Evolutionary conservation across 2,113 vertebrate species (phyloP).

Genomic region (Oncorhynchus kisutch): DNA sequence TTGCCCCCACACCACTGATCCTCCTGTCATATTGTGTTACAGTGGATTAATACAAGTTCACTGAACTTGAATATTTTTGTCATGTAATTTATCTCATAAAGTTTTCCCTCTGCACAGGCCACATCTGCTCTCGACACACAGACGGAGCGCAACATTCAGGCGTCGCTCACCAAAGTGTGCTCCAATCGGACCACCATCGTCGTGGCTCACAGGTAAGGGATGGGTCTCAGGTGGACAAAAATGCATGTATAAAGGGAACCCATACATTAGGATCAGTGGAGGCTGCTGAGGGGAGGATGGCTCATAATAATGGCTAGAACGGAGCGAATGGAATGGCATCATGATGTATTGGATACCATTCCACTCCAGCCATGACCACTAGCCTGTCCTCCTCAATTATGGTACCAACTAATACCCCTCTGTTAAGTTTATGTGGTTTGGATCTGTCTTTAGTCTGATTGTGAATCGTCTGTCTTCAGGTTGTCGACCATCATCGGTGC

Average conservation of each 20-base stretch:
- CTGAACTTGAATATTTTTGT: neutral
- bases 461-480: conserved; percentile 59
- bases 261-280: neutral
- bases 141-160: conserved; percentile 93
- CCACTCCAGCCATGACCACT: too few relatives aligned
- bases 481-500: conserved; percentile 90
- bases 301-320: too few relatives aligned
- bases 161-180: conserved; percentile 88
- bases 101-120: conserved; percentile 72
- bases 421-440: neutral
- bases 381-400: too few relatives aligned
- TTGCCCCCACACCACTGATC: too few relatives aligned
- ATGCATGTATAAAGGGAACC: neutral
- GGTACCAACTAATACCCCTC: neutral
- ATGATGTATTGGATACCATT: too few relatives aligned
- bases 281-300: too few relatives aligned
- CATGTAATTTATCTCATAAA: neutral
- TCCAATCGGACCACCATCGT: conserved; percentile 85
- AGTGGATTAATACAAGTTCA: neutral
- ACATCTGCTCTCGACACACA: conserved; percentile 92
- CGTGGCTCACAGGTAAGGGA: conserved; percentile 89
- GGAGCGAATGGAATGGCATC: too few relatives aligned
- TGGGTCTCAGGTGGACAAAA: neutral
- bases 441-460: neutral
- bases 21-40: neutral